Conservation (phyloP, 2,888 invertebrate genomes). For the Philhelius pedissequus region DNA sequence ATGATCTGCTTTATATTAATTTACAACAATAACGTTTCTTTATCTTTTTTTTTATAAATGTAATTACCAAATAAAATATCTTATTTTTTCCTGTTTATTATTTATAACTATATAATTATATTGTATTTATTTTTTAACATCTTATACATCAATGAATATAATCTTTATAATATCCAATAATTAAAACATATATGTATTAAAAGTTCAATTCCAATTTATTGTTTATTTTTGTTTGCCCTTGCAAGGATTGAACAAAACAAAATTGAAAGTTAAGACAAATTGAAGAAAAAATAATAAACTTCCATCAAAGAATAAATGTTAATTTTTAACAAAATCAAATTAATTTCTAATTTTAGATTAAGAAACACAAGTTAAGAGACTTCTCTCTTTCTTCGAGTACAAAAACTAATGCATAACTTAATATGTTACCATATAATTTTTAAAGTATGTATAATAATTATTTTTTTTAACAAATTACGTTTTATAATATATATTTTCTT, state of each 20-base stretch:
- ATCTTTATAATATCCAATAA: constrained; percentile 2
- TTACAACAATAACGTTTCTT: constrained; percentile 54
- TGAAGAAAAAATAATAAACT: not conserved
- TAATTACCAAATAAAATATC: constrained; percentile 46
- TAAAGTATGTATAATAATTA: constrained; percentile 20
- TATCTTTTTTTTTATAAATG: not conserved
- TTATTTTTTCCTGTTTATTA: constrained; percentile 27
- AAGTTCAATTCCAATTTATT: constrained; percentile 36
- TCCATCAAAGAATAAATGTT: constrained; percentile 9
- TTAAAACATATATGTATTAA: not conserved
- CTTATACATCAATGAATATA: not conserved
- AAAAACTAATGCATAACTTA: constrained; percentile 6
- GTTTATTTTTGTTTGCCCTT: not conserved
- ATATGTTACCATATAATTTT: not conserved
- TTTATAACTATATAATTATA: constrained; percentile 16
- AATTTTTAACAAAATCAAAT: constrained; percentile 47
- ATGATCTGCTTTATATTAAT: constrained; percentile 47
- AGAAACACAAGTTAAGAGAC: constrained; percentile 39
- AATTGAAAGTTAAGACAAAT: not conserved
- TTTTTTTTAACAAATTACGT: constrained; percentile 44
- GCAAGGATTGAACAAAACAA: not conserved
- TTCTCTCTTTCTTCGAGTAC: constrained; percentile 32
- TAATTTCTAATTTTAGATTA: constrained; percentile 35
- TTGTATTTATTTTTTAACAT: constrained; percentile 11
- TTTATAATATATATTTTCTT: constrained; percentile 9